A percentile compares a stretch with the other conserved stretches of the same genome.
Conservation (phyloP, 2,888 invertebrate genomes). For the Tridacna gigas region DNA sequence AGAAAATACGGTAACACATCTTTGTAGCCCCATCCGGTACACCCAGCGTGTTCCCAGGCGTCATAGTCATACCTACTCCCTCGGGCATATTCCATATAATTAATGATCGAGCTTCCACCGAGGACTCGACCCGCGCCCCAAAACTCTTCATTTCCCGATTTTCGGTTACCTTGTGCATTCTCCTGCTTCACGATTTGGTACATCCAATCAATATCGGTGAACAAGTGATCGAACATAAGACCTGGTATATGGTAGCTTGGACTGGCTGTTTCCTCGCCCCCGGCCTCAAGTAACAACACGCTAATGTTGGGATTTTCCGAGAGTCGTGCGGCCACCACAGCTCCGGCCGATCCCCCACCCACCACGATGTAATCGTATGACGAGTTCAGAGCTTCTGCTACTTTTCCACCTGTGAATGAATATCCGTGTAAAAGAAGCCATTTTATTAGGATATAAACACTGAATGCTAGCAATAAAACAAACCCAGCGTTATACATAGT, state of each 20-base stretch:
- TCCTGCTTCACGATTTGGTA: constrained; percentile 22
- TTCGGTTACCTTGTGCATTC: neutral
- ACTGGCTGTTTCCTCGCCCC: constrained; percentile 83
- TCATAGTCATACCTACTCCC: constrained; percentile 30
- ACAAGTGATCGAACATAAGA: neutral
- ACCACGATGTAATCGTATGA: constrained; percentile 69
- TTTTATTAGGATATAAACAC: neutral
- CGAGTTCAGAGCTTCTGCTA: neutral
- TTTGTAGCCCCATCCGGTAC: constrained; percentile 34
- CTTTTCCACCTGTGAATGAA: neutral
- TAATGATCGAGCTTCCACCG: neutral
- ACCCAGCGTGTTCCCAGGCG: constrained; percentile 28
- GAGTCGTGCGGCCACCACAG: constrained; percentile 85
- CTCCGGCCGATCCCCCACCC: constrained; percentile 86
- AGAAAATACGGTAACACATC: constrained; percentile 38
- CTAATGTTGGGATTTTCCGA: constrained; percentile 80
- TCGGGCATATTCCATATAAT: constrained; percentile 6
- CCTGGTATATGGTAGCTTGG: constrained; percentile 85
- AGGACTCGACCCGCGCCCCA: constrained; percentile 17
- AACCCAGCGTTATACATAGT: neutral
- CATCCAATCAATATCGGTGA: constrained; percentile 10
- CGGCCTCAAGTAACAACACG: constrained; percentile 84
- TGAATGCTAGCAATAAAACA: constrained; percentile 6
- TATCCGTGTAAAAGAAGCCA: constrained; percentile 12
- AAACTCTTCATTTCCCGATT: constrained; percentile 1